Percentiles rank a stretch among this genome's conserved stretches.
Evolutionary conservation across 2,888 invertebrate genomes (phyloP).

Genomic region (Cantharis nigra): DNA sequence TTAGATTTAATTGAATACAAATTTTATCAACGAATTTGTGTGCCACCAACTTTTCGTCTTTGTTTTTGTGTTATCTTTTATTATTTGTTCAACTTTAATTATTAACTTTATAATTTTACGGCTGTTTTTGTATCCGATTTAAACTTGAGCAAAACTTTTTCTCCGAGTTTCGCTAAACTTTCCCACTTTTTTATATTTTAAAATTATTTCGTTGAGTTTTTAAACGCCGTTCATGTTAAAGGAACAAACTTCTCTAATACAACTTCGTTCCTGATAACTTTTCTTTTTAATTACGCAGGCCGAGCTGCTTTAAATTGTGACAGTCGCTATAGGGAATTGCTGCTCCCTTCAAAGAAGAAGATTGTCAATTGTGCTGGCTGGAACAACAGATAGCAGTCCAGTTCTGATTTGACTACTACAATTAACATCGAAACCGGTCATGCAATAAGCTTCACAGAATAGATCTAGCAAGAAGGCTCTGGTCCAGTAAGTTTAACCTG

Average conservation of each 20-base stretch:
- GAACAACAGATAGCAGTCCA: no score
- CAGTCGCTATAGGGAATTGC: background rate
- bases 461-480: no score
- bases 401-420: no score
- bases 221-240: background rate
- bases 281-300: background rate
- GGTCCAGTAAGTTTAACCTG: no score
- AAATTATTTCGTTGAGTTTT: background rate
- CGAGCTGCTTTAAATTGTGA: background rate
- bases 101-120: background rate
- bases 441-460: no score
- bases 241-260: background rate
- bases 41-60: background rate
- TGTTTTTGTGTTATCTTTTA: background rate
- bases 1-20: slow-evolving; percentile 2
- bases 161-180: background rate
- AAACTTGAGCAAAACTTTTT: background rate
- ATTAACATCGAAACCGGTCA: no score
- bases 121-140: background rate
- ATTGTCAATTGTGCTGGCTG: background rate
- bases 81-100: background rate
- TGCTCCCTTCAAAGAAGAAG: background rate
- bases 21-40: background rate
- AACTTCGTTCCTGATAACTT: background rate
- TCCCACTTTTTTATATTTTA: background rate